A percentile compares a stretch with the other conserved stretches of the same genome.
Evolutionary conservation across 2,888 invertebrate species (phyloP).

Genomic region (Lysandra coridon): DNA sequence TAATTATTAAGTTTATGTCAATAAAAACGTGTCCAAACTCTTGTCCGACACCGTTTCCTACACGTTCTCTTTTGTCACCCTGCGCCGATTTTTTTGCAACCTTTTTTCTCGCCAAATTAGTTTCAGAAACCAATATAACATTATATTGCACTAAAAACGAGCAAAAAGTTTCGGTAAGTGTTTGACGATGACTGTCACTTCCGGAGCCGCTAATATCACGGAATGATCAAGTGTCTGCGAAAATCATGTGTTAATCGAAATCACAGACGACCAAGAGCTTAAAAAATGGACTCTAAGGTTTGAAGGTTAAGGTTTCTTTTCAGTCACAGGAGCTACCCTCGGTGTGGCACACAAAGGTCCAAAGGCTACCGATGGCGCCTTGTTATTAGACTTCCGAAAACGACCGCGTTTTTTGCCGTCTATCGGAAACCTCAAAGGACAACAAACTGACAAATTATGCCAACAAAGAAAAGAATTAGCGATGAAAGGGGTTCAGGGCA

Average conservation of each 20-base stretch:
- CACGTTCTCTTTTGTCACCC: conserved; percentile 16
- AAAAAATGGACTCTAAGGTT: background rate
- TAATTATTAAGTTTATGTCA: background rate
- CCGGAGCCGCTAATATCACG: conserved; percentile 23
- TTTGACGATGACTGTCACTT: conserved; percentile 30
- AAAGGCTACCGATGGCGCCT: conserved; percentile 75
- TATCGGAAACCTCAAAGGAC: conserved; percentile 66
- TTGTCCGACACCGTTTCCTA: conserved; percentile 3
- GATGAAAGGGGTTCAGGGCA: conserved; percentile 43
- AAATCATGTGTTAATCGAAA: conserved; percentile 29
- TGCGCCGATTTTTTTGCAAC: background rate
- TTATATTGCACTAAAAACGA: background rate
- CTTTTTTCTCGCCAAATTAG: background rate
- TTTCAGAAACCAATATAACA: conserved; percentile 25
- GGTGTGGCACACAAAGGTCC: conserved; percentile 47
- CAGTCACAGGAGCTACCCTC: background rate
- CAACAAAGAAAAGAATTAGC: conserved; percentile 63
- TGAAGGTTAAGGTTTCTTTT: background rate
- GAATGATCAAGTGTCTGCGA: conserved; percentile 28
- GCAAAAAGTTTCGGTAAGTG: conserved; percentile 24
- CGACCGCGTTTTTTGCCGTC: conserved; percentile 63
- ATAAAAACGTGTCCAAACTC: background rate
- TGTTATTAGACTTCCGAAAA: conserved; percentile 78
- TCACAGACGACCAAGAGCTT: background rate
- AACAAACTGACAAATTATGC: conserved; percentile 75